Percentiles rank a stretch among this genome's conserved stretches.
phyloP scores from a whole-genome alignment of 1,140 invertebrate species.

The Hydropsyche tenuis region DNA sequence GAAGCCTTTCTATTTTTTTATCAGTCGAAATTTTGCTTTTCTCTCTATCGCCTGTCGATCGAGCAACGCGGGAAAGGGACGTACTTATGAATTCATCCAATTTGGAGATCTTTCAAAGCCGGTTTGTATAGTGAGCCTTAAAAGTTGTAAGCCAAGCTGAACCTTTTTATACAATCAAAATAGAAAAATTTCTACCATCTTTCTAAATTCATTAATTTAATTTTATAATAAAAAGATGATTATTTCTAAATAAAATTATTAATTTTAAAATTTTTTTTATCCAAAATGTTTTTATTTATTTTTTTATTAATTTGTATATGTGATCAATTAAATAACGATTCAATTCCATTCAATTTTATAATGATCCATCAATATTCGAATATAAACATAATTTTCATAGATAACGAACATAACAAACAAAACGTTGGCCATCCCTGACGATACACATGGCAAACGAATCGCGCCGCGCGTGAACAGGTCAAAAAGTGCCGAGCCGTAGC shows the following conservation, averaged over 20 bases:
- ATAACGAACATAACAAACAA: too few relatives aligned
- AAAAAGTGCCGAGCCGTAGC: not conserved
- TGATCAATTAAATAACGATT: too few relatives aligned
- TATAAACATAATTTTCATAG: too few relatives aligned
- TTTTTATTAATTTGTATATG: too few relatives aligned
- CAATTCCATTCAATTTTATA: too few relatives aligned
- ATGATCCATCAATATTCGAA: too few relatives aligned
- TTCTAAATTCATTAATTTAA: too few relatives aligned
- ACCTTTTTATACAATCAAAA: not conserved
- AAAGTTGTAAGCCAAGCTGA: not conserved
- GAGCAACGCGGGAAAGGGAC: constrained; percentile 36
- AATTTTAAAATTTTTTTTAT: too few relatives aligned
- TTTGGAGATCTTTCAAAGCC: constrained; percentile 49
- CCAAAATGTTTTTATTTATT: too few relatives aligned
- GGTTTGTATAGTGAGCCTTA: constrained; percentile 39
- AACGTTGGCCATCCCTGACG: not conserved
- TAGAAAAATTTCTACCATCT: too few relatives aligned
- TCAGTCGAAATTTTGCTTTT: constrained; percentile 37
- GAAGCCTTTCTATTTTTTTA: constrained; percentile 48
- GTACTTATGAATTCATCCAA: constrained; percentile 47
- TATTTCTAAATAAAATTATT: too few relatives aligned
- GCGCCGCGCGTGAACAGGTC: not conserved
- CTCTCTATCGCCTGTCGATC: constrained; percentile 29
- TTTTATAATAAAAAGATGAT: too few relatives aligned
- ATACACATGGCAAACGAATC: not conserved